Conservation (phyloP, 2,888 invertebrate species). For the Celastrina argiolus region DNA sequence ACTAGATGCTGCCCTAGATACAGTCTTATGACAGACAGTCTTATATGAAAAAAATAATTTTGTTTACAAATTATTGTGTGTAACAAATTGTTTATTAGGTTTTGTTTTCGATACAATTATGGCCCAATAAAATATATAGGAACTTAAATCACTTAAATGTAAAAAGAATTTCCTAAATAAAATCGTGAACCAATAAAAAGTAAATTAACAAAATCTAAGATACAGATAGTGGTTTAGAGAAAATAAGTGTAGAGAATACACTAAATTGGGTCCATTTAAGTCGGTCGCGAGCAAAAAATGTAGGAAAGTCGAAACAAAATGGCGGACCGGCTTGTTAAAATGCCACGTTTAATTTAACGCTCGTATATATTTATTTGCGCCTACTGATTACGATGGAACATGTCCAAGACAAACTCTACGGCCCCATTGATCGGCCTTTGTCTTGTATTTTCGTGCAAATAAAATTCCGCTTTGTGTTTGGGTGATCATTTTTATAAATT, state of each 20-base stretch:
- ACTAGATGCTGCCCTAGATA: too few relatives aligned
- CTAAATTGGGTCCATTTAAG: slow-evolving; percentile 10
- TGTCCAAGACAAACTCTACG: slow-evolving; percentile 22
- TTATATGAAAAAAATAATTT: too few relatives aligned
- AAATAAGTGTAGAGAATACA: slow-evolving; percentile 10
- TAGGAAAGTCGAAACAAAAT: slow-evolving; percentile 2
- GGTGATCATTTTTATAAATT: not conserved
- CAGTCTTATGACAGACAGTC: too few relatives aligned
- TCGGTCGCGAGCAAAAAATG: slow-evolving; percentile 11
- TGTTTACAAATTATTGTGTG: not conserved
- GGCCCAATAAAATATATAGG: not conserved
- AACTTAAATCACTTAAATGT: not conserved
- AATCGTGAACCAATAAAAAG: slow-evolving; percentile 4
- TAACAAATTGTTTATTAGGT: not conserved
- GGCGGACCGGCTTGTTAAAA: slow-evolving; percentile 12
- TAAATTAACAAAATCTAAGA: slow-evolving; percentile 13
- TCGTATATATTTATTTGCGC: slow-evolving; percentile 23
- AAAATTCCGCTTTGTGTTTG: not conserved
- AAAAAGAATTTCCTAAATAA: not conserved
- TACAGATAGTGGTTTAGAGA: slow-evolving; percentile 11
- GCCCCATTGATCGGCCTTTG: slow-evolving; percentile 14
- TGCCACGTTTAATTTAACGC: slow-evolving; percentile 21
- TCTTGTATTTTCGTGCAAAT: slow-evolving; percentile 6
- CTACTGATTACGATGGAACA: slow-evolving; percentile 25
- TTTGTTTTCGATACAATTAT: not conserved